phyloP scores from a whole-genome alignment of 1,140 invertebrate genomes.

The Drosophila tani region DNA sequence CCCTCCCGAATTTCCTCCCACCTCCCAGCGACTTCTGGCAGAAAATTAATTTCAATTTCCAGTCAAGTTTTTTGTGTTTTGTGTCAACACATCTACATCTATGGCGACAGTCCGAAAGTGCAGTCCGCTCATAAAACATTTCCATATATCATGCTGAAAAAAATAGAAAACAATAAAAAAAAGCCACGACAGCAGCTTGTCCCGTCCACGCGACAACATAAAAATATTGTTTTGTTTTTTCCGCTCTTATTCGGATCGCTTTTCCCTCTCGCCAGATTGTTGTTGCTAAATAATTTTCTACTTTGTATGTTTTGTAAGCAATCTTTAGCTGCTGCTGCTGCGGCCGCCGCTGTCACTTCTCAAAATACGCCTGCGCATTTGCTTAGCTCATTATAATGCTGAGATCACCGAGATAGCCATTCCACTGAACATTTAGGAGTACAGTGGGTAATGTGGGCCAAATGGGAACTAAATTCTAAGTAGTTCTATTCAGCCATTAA shows the following conservation, averaged over 20 bases:
- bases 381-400: conserved; percentile 42
- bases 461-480: not conserved
- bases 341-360: conserved; percentile 23
- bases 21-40: conserved; percentile 19
- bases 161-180: conserved; percentile 14
- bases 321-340: conserved; percentile 22
- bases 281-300: conserved; percentile 45
- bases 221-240: conserved; percentile 43
- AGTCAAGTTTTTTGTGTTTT: conserved; percentile 56
- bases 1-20: conserved; percentile 4
- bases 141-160: conserved; percentile 36
- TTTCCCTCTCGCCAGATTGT: conserved; percentile 7
- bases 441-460: conserved; percentile 10
- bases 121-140: conserved; percentile 51
- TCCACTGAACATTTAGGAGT: conserved; percentile 11
- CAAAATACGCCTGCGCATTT: conserved; percentile 55
- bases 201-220: conserved; percentile 39
- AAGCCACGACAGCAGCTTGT: conserved; percentile 35
- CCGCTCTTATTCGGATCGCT: conserved; percentile 11
- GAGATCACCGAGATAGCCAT: conserved; percentile 38
- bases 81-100: conserved; percentile 24
- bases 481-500: not conserved
- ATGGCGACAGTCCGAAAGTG: conserved; percentile 42
- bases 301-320: conserved; percentile 50
- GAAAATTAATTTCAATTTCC: conserved; percentile 78